A percentile compares a stretch with the other conserved stretches of the same genome.
phyloP scores from a whole-genome alignment of 2,888 invertebrate genomes.

The Harmothoe impar region DNA sequence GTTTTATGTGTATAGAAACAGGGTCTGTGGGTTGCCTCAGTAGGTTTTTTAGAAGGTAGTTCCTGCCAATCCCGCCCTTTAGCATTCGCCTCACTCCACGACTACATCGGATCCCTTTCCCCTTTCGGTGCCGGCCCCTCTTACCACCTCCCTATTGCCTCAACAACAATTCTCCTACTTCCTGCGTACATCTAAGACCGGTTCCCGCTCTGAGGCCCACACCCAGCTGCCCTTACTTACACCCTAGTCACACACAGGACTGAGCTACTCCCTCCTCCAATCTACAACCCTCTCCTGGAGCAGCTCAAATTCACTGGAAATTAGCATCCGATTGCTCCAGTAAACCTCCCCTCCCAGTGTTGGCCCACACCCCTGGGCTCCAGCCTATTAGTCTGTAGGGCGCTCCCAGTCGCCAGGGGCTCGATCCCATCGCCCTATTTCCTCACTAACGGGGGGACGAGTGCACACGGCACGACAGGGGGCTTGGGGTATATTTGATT shows the following conservation, averaged over 20 bases:
- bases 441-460: not conserved
- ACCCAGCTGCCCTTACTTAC: not conserved
- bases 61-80: too few relatives aligned
- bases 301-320: slow-evolving; percentile 56
- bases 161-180: too few relatives aligned
- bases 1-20: too few relatives aligned
- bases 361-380: not conserved
- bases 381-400: not conserved
- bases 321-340: slow-evolving; percentile 55
- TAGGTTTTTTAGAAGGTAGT: too few relatives aligned
- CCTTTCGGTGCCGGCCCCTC: too few relatives aligned
- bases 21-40: too few relatives aligned
- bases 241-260: slow-evolving; percentile 23
- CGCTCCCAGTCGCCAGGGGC: not conserved
- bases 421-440: slow-evolving; percentile 20
- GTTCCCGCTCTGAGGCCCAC: not conserved
- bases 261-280: slow-evolving; percentile 8
- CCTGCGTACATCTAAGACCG: too few relatives aligned
- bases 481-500: slow-evolving; percentile 53
- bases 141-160: too few relatives aligned
- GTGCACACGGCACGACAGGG: not conserved
- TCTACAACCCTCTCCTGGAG: slow-evolving; percentile 25
- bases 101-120: too few relatives aligned
- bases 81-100: too few relatives aligned
- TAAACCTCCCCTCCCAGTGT: slow-evolving; percentile 11